Conservation (phyloP, 2,888 invertebrate genomes). For the Yponomeuta plumbellus region DNA sequence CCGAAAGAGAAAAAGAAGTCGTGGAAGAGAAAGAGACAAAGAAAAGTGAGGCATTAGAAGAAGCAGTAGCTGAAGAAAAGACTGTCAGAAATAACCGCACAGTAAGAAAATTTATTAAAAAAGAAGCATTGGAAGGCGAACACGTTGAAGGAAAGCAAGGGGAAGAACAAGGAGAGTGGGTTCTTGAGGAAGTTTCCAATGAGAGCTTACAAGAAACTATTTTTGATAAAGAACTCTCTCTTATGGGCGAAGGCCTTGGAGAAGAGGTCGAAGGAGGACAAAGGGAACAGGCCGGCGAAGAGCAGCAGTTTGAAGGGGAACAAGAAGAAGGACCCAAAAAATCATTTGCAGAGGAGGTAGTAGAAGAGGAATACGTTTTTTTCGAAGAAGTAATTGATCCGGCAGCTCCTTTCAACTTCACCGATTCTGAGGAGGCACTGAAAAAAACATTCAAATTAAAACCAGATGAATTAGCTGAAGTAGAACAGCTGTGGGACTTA, state of each 20-base stretch:
- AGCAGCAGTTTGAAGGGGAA: conserved; percentile 25
- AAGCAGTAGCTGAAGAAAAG: conserved; percentile 28
- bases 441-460: conserved; percentile 51
- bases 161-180: conserved; percentile 34
- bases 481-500: conserved; percentile 58
- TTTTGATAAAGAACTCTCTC: conserved; percentile 19
- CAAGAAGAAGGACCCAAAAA: conserved; percentile 32
- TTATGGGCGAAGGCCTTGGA: not conserved
- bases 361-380: conserved; percentile 47
- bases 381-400: conserved; percentile 57
- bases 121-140: conserved; percentile 24
- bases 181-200: conserved; percentile 26
- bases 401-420: conserved; percentile 55
- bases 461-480: conserved; percentile 60
- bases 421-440: conserved; percentile 55
- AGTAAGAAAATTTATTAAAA: conserved; percentile 15
- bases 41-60: conserved; percentile 21
- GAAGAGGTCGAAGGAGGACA: conserved; percentile 29
- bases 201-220: conserved; percentile 16
- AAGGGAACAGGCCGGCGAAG: conserved; percentile 24
- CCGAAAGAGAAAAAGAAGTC: conserved; percentile 30
- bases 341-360: conserved; percentile 31
- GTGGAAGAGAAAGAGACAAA: conserved; percentile 17
- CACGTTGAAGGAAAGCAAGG: conserved; percentile 27
- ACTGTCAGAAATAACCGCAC: conserved; percentile 27